Percentiles rank a stretch among this genome's conserved stretches.
phyloP scores from a whole-genome alignment of 2,113 vertebrate genomes.

The Spilogale gracilis region DNA sequence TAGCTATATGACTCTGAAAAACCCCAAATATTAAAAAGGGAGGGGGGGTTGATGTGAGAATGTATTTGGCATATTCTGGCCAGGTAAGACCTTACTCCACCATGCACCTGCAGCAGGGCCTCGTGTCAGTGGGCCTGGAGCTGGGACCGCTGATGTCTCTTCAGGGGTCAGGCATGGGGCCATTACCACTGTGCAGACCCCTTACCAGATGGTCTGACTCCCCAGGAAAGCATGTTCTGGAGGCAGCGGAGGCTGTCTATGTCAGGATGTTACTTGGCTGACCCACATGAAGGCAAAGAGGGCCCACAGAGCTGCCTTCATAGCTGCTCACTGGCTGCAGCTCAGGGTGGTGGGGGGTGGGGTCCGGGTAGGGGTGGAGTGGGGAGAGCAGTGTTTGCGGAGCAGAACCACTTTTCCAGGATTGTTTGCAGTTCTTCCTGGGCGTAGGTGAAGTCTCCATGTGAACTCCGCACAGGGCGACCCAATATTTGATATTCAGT shows the following conservation, averaged over 20 bases:
- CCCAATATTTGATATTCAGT: background rate
- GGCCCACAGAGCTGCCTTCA: background rate
- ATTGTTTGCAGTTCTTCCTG: background rate
- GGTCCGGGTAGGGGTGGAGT: too few species aligned
- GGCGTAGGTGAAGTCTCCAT: background rate
- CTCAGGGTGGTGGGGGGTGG: background rate
- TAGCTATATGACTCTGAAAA: slow-evolving; percentile 9
- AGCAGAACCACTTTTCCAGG: background rate
- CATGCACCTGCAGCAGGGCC: background rate
- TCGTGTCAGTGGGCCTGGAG: background rate
- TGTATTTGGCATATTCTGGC: background rate
- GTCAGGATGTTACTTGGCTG: background rate
- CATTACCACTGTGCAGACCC: background rate
- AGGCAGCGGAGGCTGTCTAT: background rate
- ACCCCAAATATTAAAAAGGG: background rate
- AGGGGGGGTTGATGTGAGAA: background rate
- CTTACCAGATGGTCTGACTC: background rate
- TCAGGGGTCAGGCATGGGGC: background rate
- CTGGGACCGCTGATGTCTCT: background rate
- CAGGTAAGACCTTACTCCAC: background rate
- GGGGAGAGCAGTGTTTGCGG: background rate
- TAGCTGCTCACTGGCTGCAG: background rate
- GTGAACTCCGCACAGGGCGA: background rate
- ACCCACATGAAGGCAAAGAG: background rate
- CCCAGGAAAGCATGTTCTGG: background rate